Base-by-base conservation (phyloP, 2,888 invertebrate species). In the Drosophila koepferae region DNA sequence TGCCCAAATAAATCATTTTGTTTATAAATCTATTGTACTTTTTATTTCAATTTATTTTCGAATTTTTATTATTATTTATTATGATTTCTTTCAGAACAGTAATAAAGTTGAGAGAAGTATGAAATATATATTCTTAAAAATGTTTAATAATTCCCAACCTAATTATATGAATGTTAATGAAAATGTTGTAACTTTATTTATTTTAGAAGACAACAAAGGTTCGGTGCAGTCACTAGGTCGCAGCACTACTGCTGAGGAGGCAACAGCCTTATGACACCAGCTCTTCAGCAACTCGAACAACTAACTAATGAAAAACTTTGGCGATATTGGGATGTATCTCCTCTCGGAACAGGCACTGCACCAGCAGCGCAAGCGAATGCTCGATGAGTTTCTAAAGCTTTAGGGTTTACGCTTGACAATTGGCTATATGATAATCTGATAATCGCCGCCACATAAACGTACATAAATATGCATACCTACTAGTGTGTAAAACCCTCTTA, bases 261-360 rank as follows among this genome's bases (percentile, higher is more conserved):
- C 92, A 60, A 90, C 92, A 72, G 90, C 92, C 58, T 93, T 93
- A 93, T 93, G 93, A 93, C 92, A 93, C 81, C 93, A 93, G 79
- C 90, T 93, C 62, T 93, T 92, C 77, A 92, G 82, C 70, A 91
- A 85, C 71, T 86, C 90, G 55, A 92, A 90, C 74, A 92, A 92
- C 90, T 92, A 92, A 90, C 90, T 90, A 87, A 82, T 91, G 89
- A 91, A 91, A 91, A 91, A 87, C 76, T 82, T 87, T 59, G 90
- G 89, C 75, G 89, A 91, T 54, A 84, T 91, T 61, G 89, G 91
- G 59, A 89, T 91, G 86, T 89, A 85, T 77, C 70, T 90, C 55
- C 76, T 91, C 49, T 87, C 89, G 74, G 90, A 90, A 72, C 74
- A 77, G 34, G 85, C 86, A 10, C 75, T 87, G 12, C 87, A 90